These are phyloP conservation scores for Neolamprologus fasciatus DNA, from an alignment of 2,113 vertebrate genomes.

Conservation along the genomic window DNA sequence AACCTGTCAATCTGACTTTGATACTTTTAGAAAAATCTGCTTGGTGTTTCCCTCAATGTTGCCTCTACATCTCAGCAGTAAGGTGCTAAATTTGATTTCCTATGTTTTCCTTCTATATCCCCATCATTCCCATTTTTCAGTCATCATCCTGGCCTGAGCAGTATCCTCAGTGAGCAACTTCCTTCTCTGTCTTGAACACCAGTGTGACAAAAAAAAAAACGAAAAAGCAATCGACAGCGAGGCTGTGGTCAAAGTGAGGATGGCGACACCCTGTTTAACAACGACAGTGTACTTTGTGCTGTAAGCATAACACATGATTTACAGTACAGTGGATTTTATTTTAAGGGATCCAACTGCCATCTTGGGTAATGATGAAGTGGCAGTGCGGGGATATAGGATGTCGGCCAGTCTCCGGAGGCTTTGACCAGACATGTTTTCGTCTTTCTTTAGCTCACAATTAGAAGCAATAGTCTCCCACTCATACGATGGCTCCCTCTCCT, in stretches of 20 bases:
- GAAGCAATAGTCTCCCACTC: slow-evolving; percentile 63
- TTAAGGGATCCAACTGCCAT: slow-evolving; percentile 50
- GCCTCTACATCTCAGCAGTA: not conserved
- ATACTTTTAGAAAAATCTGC: not conserved
- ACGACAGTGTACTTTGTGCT: slow-evolving; percentile 37
- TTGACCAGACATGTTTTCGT: slow-evolving; percentile 65
- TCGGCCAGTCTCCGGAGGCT: slow-evolving; percentile 55
- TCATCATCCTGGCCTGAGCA: not conserved
- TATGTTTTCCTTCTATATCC: not conserved
- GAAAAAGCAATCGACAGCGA: not conserved
- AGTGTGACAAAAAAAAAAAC: not conserved
- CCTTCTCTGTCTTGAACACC: slow-evolving; percentile 24
- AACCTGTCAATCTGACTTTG: accelerated
- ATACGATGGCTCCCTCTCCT: slow-evolving; percentile 56
- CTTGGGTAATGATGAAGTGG: slow-evolving; percentile 57
- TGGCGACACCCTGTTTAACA: slow-evolving; percentile 59
- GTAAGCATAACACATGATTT: slow-evolving; percentile 54
- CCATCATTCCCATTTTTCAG: slow-evolving; percentile 1
- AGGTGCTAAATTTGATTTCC: not conserved
- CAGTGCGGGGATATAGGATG: slow-evolving; percentile 44
- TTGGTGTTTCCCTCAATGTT: not conserved
- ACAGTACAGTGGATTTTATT: slow-evolving; percentile 54
- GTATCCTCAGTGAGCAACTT: slow-evolving; percentile 17
- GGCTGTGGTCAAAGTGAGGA: slow-evolving; percentile 45
- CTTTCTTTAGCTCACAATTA: slow-evolving; percentile 69